Percentiles rank a stretch among this genome's conserved stretches.
Conservation (phyloP, 2,113 vertebrate species). For the Oreochromis aureus region DNA sequence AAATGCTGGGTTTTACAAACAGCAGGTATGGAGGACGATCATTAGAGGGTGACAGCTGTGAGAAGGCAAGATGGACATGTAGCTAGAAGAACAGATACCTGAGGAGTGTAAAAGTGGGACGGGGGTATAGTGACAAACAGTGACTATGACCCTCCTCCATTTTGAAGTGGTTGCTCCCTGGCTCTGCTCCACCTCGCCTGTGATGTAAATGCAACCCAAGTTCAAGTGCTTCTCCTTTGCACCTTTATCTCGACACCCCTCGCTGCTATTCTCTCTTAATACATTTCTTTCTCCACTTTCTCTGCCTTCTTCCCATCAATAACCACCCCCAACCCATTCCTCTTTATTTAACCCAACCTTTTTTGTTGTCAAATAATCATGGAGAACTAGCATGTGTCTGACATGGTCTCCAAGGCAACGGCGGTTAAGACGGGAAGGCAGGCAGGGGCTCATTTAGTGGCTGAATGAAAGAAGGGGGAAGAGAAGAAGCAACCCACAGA, state of each 20-base stretch:
- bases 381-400: constrained; percentile 77
- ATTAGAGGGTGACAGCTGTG: background rate
- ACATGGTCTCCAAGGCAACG: constrained; percentile 78
- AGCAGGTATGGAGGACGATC: background rate
- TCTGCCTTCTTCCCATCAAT: constrained; percentile 2
- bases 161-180: constrained; percentile 37
- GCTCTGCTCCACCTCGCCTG: constrained; percentile 13
- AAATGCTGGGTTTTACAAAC: background rate
- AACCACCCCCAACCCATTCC: constrained; percentile 18
- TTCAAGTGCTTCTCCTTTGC: constrained; percentile 48
- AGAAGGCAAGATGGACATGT: background rate
- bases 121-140: background rate
- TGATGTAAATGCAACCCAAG: constrained; percentile 34
- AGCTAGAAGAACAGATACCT: background rate
- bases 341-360: constrained; percentile 72
- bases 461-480: constrained; percentile 67
- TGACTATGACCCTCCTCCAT: constrained; percentile 42
- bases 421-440: constrained; percentile 71
- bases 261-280: constrained; percentile 20
- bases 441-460: constrained; percentile 72
- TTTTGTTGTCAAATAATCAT: constrained; percentile 80
- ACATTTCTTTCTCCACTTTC: constrained; percentile 25
- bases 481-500: constrained; percentile 54
- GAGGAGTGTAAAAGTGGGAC: background rate
- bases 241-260: constrained; percentile 27